Evolutionary conservation across 2,113 vertebrate genomes (phyloP).

Genomic region (Neodon shergylaensis): DNA sequence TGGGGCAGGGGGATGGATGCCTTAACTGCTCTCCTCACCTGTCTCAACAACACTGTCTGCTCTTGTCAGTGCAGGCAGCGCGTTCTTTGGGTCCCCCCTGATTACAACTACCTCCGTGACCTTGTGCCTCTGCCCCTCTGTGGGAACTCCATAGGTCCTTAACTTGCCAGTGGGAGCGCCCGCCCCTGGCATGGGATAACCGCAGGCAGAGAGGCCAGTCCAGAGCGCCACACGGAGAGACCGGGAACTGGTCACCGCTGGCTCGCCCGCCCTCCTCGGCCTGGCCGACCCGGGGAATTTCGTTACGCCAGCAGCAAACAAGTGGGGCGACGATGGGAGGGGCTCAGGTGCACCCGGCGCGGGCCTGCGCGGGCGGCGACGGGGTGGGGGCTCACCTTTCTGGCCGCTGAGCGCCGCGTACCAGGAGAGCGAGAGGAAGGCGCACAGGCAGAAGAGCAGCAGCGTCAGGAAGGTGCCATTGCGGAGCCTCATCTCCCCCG

Average conservation of each 20-base stretch:
- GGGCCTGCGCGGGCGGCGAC: background rate
- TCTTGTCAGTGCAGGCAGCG: background rate
- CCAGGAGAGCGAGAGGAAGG: slow-evolving; percentile 96
- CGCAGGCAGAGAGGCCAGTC: background rate
- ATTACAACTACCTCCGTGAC: slow-evolving; percentile 11
- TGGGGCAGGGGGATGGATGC: background rate
- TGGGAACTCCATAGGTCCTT: background rate
- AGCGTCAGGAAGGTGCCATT: slow-evolving; percentile 97
- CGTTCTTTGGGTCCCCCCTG: background rate
- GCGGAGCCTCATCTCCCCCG: slow-evolving; percentile 82
- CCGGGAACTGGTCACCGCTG: background rate
- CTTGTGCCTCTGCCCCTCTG: slow-evolving; percentile 30
- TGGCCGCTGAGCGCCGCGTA: slow-evolving; percentile 97
- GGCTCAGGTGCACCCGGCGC: background rate
- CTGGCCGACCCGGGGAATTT: background rate
- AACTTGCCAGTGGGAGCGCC: background rate
- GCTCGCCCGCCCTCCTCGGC: background rate
- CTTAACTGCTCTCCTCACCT: background rate
- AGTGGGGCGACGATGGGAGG: slow-evolving; percentile 30
- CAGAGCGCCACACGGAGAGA: background rate
- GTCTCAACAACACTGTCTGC: background rate
- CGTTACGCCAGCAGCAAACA: background rate
- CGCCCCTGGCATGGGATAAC: background rate
- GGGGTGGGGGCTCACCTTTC: slow-evolving; percentile 89
- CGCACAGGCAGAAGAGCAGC: slow-evolving; percentile 95